Percentiles rank a stretch among this genome's conserved stretches.
These are phyloP conservation scores for Scylla paramamosain DNA, from an alignment of 1,140 invertebrate species.

Conservation along the genomic window DNA sequence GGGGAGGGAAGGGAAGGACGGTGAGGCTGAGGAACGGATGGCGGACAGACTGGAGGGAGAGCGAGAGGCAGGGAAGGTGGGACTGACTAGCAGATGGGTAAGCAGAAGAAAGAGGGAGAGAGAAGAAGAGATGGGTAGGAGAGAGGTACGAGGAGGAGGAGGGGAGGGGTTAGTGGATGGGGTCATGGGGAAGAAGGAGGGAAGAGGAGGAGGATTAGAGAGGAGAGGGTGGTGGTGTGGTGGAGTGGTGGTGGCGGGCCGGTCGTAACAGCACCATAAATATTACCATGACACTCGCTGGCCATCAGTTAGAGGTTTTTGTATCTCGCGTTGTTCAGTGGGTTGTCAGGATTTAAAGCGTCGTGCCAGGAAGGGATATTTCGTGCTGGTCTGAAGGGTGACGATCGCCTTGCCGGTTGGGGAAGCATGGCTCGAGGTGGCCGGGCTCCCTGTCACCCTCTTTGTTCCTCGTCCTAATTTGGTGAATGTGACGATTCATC, in stretches of 20 bases:
- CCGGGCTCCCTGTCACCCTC: not conserved
- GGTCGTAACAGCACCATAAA: conserved; percentile 14
- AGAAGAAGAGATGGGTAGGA: not conserved
- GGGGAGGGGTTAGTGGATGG: not conserved
- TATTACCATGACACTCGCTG: conserved; percentile 8
- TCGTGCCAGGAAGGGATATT: conserved; percentile 34
- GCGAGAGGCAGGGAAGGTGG: not conserved
- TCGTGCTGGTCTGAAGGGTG: not conserved
- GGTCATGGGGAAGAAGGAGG: not conserved
- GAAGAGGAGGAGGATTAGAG: not conserved
- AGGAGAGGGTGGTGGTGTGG: not conserved
- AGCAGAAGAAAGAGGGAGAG: not conserved
- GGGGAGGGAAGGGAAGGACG: not conserved
- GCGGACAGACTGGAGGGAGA: not conserved
- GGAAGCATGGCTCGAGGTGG: not conserved
- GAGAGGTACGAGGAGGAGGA: not conserved
- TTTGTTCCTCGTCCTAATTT: conserved; percentile 53
- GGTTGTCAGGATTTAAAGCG: conserved; percentile 42
- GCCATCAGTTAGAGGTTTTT: conserved; percentile 13
- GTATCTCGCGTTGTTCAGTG: conserved; percentile 35
- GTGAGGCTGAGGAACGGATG: not conserved
- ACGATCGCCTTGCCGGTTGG: not conserved
- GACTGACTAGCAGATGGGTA: conserved; percentile 1
- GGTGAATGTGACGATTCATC: conserved; percentile 64
- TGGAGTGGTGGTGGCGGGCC: not conserved